Percentiles rank a stretch among this genome's conserved stretches.
Evolutionary conservation across 2,888 invertebrate genomes (phyloP).

Genomic region (Endotricha flammealis): DNA sequence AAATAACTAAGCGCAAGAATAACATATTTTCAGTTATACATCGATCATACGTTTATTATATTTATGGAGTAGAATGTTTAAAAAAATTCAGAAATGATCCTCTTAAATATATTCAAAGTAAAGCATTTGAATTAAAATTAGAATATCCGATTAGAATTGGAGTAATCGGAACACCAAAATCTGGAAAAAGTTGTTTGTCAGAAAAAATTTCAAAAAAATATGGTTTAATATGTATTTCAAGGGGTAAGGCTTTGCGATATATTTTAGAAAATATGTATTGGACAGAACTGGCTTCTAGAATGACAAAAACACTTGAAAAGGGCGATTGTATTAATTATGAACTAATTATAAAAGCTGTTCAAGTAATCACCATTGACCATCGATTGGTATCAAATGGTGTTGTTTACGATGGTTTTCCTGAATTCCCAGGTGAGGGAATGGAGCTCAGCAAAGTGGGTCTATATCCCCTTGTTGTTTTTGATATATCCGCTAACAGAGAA

Average conservation of each 20-base stretch:
- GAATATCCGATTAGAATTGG: conserved; percentile 73
- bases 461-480: conserved; percentile 78
- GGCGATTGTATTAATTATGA: conserved; percentile 65
- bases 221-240: conserved; percentile 74
- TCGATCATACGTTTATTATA: conserved; percentile 79
- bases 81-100: conserved; percentile 75
- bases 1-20: conserved; percentile 50
- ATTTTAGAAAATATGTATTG: conserved; percentile 67
- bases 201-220: conserved; percentile 71
- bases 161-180: conserved; percentile 80
- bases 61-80: conserved; percentile 64
- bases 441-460: conserved; percentile 68
- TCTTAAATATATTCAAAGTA: conserved; percentile 67
- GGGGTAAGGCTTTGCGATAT: conserved; percentile 72
- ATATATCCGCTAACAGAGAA: conserved; percentile 56
- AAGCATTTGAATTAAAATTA: conserved; percentile 58
- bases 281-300: conserved; percentile 65
- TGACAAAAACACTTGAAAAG: conserved; percentile 46
- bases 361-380: conserved; percentile 68
- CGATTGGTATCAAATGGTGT: conserved; percentile 74
- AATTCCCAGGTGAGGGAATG: conserved; percentile 63
- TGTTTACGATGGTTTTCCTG: conserved; percentile 81
- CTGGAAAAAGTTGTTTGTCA: conserved; percentile 79
- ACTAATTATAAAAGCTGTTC: conserved; percentile 70
- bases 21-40: conserved; percentile 77